phyloP scores from a whole-genome alignment of 2,888 invertebrate species.

The Eupithecia abbreviata region DNA sequence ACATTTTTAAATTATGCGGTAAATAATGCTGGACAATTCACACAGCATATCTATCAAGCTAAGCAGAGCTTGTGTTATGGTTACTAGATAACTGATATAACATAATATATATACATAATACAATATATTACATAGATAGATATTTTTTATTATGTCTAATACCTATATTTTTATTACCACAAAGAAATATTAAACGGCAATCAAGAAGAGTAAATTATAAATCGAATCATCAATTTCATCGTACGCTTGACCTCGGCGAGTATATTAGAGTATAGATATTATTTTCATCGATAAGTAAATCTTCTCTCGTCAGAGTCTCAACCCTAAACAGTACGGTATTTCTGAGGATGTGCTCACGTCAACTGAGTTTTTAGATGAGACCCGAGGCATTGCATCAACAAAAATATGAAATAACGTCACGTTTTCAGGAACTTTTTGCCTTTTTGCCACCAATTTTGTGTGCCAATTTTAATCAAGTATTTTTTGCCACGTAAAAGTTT shows the following conservation, averaged over 20 bases:
- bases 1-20: too few relatives aligned
- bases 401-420: slow-evolving; percentile 19
- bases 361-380: slow-evolving; percentile 14
- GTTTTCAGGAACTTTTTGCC: not conserved
- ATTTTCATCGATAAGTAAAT: slow-evolving; percentile 19
- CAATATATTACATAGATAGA: too few relatives aligned
- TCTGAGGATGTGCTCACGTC: slow-evolving; percentile 17
- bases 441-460: not conserved
- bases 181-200: not conserved
- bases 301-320: not conserved
- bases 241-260: not conserved
- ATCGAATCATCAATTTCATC: not conserved
- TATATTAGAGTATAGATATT: not conserved
- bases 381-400: slow-evolving; percentile 14
- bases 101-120: too few relatives aligned
- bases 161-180: not conserved
- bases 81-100: too few relatives aligned
- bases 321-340: slow-evolving; percentile 19
- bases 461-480: not conserved
- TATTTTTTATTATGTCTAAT: too few relatives aligned
- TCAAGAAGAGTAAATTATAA: not conserved
- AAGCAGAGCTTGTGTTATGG: too few relatives aligned
- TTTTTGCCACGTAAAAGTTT: not conserved
- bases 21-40: too few relatives aligned
- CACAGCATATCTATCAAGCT: too few relatives aligned